phyloP scores from a whole-genome alignment of 1,140 invertebrate species.

The Atta cephalotes region DNA sequence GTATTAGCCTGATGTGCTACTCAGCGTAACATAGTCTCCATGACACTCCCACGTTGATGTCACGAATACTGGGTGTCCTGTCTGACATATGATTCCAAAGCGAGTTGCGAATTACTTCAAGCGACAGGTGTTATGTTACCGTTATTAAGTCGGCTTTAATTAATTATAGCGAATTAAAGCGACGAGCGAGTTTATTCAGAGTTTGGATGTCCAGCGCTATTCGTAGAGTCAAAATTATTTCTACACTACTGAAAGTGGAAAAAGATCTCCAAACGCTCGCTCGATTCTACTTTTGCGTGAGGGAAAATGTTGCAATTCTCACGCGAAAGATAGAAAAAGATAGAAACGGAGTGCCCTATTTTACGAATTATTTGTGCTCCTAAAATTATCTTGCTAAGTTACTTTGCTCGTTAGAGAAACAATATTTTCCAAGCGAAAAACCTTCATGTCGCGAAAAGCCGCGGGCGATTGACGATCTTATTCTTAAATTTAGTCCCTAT shows the following conservation, averaged over 20 bases:
- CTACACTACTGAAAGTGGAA: slow-evolving; percentile 18
- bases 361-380: slow-evolving; percentile 1
- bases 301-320: not conserved
- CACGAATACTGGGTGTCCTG: not conserved
- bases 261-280: not conserved
- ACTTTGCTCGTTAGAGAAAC: not conserved
- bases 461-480: slow-evolving; percentile 39
- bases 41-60: slow-evolving; percentile 35
- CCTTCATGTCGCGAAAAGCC: slow-evolving; percentile 2
- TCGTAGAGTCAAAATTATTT: not conserved
- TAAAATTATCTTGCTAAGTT: slow-evolving; percentile 4
- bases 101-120: slow-evolving; percentile 32
- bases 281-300: not conserved
- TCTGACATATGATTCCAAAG: slow-evolving; percentile 46
- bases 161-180: slow-evolving; percentile 41
- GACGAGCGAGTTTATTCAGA: not conserved
- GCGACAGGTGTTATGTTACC: slow-evolving; percentile 39
- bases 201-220: not conserved
- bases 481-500: slow-evolving; percentile 69
- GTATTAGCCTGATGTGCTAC: slow-evolving; percentile 36
- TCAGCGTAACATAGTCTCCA: not conserved
- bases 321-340: not conserved
- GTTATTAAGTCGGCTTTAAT: slow-evolving; percentile 30
- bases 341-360: not conserved
- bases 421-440: slow-evolving; percentile 47